Conservation (phyloP, 2,797 vertebrate species). For the Gymnothorax javanicus region DNA sequence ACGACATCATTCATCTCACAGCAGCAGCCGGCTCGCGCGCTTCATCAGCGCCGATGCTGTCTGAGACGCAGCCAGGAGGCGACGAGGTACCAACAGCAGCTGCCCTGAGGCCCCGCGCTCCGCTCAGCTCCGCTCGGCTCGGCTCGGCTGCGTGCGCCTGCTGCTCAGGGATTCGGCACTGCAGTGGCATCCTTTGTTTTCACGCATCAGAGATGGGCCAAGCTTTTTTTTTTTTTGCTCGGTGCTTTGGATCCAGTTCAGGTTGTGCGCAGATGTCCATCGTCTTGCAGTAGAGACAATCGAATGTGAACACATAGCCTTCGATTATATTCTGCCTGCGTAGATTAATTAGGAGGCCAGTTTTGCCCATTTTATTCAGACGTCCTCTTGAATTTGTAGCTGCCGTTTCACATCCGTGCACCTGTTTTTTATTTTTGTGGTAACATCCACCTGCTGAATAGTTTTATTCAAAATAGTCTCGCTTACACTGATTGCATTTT, state of each 20-base stretch:
- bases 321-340: background rate
- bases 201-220: conserved; percentile 50
- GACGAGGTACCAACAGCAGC: background rate
- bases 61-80: background rate
- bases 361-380: background rate
- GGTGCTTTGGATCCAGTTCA: conserved; percentile 16
- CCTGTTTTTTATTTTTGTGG: background rate
- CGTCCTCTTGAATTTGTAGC: background rate
- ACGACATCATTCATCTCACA: conserved; percentile 57
- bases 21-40: background rate
- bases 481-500: background rate
- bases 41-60: background rate
- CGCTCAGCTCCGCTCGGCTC: background rate
- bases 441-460: background rate
- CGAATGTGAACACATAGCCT: background rate
- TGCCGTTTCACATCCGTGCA: background rate
- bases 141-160: conserved; percentile 60
- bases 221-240: background rate
- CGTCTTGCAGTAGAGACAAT: background rate
- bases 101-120: background rate
- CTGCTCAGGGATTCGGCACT: conserved; percentile 62
- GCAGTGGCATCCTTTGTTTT: conserved; percentile 61
- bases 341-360: background rate
- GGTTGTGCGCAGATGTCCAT: background rate
- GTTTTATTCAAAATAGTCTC: background rate